Conservation (phyloP, 2,888 invertebrate species). For the Heteromurus nitidus region DNA sequence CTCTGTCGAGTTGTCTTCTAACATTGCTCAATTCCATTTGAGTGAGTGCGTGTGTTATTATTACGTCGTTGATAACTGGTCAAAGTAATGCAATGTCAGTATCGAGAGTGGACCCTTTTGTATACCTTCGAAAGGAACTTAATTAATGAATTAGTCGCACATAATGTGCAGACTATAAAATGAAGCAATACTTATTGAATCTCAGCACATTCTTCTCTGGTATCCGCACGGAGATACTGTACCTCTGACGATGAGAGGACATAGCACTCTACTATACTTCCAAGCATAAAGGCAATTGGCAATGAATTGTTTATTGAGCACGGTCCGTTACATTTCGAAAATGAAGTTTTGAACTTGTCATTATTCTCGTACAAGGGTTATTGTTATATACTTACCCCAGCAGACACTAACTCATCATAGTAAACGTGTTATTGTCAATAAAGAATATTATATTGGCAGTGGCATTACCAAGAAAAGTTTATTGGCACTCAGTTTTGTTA, state of each 20-base stretch:
- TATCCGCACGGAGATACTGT: too few species aligned
- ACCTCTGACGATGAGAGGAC: too few species aligned
- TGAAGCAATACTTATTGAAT: neutral
- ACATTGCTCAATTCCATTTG: slow-evolving; percentile 14
- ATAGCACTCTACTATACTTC: neutral
- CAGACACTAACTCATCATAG: too few species aligned
- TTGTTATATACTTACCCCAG: too few species aligned
- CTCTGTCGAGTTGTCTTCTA: neutral
- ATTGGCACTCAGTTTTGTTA: too few species aligned
- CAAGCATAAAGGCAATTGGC: neutral
- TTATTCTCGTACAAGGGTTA: too few species aligned
- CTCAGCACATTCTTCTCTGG: too few species aligned
- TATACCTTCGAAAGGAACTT: neutral
- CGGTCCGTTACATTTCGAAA: slow-evolving; percentile 31
- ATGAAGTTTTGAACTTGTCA: neutral
- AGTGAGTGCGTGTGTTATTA: neutral
- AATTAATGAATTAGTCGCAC: slow-evolving; percentile 24
- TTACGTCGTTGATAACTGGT: too few species aligned
- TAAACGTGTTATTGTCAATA: too few species aligned
- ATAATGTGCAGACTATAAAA: neutral
- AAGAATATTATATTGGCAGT: too few species aligned
- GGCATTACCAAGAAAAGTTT: too few species aligned
- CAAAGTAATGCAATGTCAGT: neutral
- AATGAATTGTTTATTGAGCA: neutral
- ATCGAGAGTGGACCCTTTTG: neutral